Evolutionary conservation across 2,113 vertebrate species (phyloP), one percentile per base, ranked within the genome.

Genomic region (Sapajus apella): DNA sequence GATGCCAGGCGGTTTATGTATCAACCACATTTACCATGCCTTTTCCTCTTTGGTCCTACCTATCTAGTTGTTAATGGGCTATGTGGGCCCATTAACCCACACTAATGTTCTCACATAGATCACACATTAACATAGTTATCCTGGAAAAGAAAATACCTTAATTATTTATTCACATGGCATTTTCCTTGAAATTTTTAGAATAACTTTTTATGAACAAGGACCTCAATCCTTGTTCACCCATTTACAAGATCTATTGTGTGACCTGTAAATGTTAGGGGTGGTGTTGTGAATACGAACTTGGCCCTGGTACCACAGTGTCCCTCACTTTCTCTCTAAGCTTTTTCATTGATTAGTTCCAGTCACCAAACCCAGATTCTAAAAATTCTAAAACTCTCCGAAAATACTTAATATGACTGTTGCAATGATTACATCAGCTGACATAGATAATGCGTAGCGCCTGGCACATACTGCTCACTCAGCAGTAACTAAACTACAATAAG

Each of bases 11-110:
- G 12, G 13, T 80, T 73, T 35, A 17, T 14, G 4, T 55, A 10
- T 20, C 25, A 17, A 1, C n/a, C 2, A 6, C 3, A 1, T 25
- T 23, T 79, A 4, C 30, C 2, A 0, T 35, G 25, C 0, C 3
- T 45, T 61, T 75, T 5, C 47, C 30, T 5, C 43, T 79, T 58
- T 75, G 13, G 32, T 25, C 47, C 27, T 64, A 40, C 30, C 30
- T 17, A 4, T 66, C 83, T 14, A 17, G 32, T 47, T 73, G 20
- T 52, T 70, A 64, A 16, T 43, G 12, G 45, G 12, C 21, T 56
- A 18, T 61, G 50, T 93, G 58, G 13, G 11, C 27, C 52, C 52
- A 52, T 6, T 52, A 52, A 52, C 52, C 23, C 45, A 16, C 35
- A 87, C 21, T 37, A n/a, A 89, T 30, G 6, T 20, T 45, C 4